Base-by-base conservation (phyloP, 2,113 vertebrate genomes). In the Arenaria interpres region DNA sequence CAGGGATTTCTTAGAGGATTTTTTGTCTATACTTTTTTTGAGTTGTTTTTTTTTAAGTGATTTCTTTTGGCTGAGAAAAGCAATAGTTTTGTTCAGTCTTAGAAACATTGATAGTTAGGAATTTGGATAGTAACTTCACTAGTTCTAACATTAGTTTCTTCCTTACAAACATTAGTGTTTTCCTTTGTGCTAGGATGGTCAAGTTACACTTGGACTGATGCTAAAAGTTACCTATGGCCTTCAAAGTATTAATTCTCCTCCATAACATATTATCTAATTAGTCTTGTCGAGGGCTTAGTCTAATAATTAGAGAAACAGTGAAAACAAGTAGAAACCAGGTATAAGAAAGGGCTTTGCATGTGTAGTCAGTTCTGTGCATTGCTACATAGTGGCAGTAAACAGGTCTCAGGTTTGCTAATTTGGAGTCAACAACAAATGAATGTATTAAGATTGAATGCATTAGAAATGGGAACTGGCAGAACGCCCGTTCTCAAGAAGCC, bases 381-480 rank as follows among this genome's bases (percentile, higher is more conserved):
- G 16, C 25, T 37, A 5, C 35, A 14, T 4, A 30, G 89, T 15
- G 7, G 33, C 46, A n/a, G 18, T 16, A 9, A 19, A 6, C 35
- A 71, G 54, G 17, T 72, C 28, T 69, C 22, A 27, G 63, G 78
- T 73, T 95, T 48, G 6, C 53, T 91, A 23, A 33, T 46, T 67
- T 72, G 41, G 67, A 96, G 66, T 75, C 39, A 75, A 4, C 71
- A 82, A 89, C 83, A 91, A 48, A 83, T 1, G 27, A 37, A 32
- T 80, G 64, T 66, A 56, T 92, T 60, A 25, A 39, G 66, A 24
- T 30, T 90, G 28, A 54, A 54, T 30, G 28, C 17, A 30, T 54
- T 30, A 30, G 53, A 30, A 95, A 25, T 7, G 62, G 80, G 64
- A 89, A 10, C 73, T 96, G 92, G 79, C 77, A 86, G 57, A 37